phyloP scores from a whole-genome alignment of 2,797 vertebrate genomes.

The Myotis planiceps region DNA sequence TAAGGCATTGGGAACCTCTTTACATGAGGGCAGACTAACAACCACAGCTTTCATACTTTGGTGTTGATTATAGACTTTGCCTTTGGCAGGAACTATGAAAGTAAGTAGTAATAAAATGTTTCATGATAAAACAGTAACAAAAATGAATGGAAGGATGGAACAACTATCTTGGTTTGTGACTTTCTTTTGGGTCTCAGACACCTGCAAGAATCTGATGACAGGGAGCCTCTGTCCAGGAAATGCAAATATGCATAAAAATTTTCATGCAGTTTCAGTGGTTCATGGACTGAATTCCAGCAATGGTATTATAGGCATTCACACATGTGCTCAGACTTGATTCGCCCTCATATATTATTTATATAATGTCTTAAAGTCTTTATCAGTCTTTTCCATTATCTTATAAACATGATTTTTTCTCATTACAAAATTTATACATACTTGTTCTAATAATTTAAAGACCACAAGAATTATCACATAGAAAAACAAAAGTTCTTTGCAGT shows the following conservation, averaged over 20 bases:
- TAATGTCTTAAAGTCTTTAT: neutral
- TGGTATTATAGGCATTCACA: neutral
- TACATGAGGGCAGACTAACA: neutral
- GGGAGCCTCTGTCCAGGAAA: conserved; percentile 14
- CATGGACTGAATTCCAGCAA: conserved; percentile 3
- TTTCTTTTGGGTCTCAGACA: neutral
- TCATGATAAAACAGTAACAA: conserved; percentile 1
- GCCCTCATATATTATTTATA: neutral
- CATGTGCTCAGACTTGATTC: neutral
- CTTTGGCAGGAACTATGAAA: conserved; percentile 17
- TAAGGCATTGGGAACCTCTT: neutral
- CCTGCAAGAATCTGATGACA: neutral
- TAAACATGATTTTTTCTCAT: conserved; percentile 60
- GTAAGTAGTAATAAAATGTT: conserved; percentile 27
- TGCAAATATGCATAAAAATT: neutral
- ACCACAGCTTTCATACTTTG: neutral
- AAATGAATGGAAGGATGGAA: neutral
- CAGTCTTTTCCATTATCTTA: conserved; percentile 61
- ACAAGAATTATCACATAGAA: neutral
- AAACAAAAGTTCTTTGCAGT: neutral
- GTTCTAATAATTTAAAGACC: conserved; percentile 36
- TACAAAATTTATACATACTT: neutral
- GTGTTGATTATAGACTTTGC: neutral
- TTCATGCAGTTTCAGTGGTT: neutral
- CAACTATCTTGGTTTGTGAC: neutral